phyloP scores from a whole-genome alignment of 1,140 invertebrate species.

The Homarus americanus region DNA sequence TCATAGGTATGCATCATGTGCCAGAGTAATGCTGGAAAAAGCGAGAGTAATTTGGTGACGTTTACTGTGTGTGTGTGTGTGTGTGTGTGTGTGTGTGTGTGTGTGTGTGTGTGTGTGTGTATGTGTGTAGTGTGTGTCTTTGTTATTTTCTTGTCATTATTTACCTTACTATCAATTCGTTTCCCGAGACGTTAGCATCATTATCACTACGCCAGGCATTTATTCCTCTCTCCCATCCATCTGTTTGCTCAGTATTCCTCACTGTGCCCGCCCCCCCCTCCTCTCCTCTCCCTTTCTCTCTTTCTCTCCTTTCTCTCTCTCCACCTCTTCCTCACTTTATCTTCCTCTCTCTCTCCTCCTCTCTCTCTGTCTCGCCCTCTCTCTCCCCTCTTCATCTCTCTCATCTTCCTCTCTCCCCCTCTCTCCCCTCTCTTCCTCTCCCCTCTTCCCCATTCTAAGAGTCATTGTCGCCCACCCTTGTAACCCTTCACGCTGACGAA shows the following conservation, averaged over 20 bases:
- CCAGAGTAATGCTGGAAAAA: no score
- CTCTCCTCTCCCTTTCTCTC: background rate
- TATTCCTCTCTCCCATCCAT: no score
- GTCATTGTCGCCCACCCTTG: constrained; percentile 43
- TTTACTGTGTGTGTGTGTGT: no score
- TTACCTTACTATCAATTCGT: no score
- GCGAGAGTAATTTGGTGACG: no score
- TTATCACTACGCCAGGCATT: no score
- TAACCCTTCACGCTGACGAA: constrained; percentile 39
- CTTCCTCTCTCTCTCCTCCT: background rate
- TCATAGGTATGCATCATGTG: no score
- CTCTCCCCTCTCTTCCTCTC: background rate
- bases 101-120: background rate
- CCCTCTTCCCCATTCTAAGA: background rate
- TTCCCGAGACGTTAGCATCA: no score
- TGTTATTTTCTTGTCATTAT: no score
- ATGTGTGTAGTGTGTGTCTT: background rate
- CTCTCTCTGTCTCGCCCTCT: background rate
- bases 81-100: background rate
- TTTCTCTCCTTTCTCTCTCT: background rate
- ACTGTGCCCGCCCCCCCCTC: no score
- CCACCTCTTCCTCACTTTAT: background rate
- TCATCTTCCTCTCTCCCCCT: background rate
- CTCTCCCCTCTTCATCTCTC: no score
- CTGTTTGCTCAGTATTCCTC: no score